Percentiles rank a stretch among this genome's conserved stretches.
Evolutionary conservation across 2,797 vertebrate genomes (phyloP).

Genomic region (Macropus fuliginosus): DNA sequence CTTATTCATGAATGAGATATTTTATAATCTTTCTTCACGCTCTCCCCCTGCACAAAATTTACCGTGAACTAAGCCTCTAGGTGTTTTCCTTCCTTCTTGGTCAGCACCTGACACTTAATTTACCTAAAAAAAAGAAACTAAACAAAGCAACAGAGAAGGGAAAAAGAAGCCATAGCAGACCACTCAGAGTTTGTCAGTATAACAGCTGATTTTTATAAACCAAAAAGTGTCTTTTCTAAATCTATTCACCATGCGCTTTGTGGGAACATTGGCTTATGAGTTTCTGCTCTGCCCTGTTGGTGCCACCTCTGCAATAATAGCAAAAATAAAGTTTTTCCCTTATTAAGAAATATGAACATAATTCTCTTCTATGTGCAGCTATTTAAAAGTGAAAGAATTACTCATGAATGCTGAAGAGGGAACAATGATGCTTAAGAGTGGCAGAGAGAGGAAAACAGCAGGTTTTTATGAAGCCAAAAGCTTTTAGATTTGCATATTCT

Average conservation of each 20-base stretch:
- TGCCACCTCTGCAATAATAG: slow-evolving; percentile 19
- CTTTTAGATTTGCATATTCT: slow-evolving; percentile 46
- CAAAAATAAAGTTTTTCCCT: neutral
- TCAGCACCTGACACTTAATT: slow-evolving; percentile 49
- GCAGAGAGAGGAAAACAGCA: slow-evolving; percentile 12
- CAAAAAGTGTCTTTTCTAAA: slow-evolving; percentile 50
- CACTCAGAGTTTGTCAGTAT: slow-evolving; percentile 49
- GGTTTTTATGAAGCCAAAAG: slow-evolving; percentile 39
- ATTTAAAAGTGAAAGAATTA: neutral
- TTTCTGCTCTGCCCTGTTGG: neutral
- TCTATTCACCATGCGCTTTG: neutral
- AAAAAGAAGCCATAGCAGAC: slow-evolving; percentile 2
- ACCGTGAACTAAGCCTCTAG: neutral
- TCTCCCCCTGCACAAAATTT: neutral
- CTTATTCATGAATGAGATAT: neutral
- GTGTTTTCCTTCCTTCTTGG: slow-evolving; percentile 39
- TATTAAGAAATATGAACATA: slow-evolving; percentile 41
- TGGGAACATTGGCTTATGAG: slow-evolving; percentile 44
- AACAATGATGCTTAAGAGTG: slow-evolving; percentile 32
- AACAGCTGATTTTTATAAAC: slow-evolving; percentile 65
- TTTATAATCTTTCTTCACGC: neutral
- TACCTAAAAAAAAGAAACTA: slow-evolving; percentile 22
- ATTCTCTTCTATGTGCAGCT: slow-evolving; percentile 33
- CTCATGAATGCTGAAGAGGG: slow-evolving; percentile 7
- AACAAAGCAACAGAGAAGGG: slow-evolving; percentile 14